A percentile compares a stretch with the other conserved stretches of the same genome.
These are phyloP conservation scores for Artemia franciscana DNA, from an alignment of 1,140 invertebrate species.

Conservation along the genomic window DNA sequence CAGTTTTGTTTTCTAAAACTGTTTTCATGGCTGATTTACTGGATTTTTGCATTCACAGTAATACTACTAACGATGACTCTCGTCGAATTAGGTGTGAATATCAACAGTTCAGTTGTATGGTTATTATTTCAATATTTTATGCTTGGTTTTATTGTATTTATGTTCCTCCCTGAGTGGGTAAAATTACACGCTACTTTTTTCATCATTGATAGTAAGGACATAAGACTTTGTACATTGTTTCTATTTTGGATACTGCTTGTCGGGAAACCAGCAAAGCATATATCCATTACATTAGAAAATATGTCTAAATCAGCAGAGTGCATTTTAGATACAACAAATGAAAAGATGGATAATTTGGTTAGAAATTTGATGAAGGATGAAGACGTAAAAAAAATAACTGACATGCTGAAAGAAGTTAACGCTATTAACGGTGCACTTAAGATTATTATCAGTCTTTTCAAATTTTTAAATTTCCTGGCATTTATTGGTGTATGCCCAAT, in stretches of 20 bases:
- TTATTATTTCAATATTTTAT: background rate
- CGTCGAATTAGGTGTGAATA: background rate
- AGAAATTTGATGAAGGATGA: background rate
- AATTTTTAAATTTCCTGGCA: background rate
- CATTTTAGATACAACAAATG: background rate
- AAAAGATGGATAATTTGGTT: background rate
- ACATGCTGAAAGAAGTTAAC: background rate
- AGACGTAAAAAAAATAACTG: background rate
- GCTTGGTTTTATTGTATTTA: background rate
- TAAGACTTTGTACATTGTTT: background rate
- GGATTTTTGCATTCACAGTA: background rate
- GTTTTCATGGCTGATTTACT: background rate
- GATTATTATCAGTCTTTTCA: too few species aligned
- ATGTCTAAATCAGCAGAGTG: background rate
- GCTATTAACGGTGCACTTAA: too few species aligned
- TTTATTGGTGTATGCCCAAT: background rate
- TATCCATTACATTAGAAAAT: background rate
- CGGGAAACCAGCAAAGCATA: background rate
- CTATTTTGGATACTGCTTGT: background rate
- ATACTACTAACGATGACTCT: background rate
- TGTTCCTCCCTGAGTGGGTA: background rate
- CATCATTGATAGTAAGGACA: background rate
- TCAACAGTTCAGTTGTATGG: background rate
- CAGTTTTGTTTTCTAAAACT: background rate
- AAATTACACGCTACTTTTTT: background rate